Conservation (phyloP, 2,797 vertebrate genomes). For the Huso huso region DNA sequence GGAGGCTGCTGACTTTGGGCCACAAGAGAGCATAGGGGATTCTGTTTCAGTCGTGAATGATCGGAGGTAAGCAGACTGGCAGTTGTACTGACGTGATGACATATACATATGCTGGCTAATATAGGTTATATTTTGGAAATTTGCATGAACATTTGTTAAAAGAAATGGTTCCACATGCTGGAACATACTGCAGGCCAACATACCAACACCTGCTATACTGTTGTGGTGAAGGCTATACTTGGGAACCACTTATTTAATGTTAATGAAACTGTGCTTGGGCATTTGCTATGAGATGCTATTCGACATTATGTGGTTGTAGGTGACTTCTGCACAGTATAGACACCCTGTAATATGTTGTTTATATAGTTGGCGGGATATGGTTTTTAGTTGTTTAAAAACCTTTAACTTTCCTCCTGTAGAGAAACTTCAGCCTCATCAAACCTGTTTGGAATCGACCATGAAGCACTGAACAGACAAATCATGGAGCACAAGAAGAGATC, state of each 20-base stretch:
- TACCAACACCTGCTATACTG: too few species aligned
- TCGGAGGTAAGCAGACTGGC: constrained; percentile 10
- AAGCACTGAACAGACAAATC: constrained; percentile 62
- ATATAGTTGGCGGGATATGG: too few species aligned
- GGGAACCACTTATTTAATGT: neutral
- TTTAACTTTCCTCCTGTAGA: constrained; percentile 18
- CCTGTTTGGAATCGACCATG: constrained; percentile 67
- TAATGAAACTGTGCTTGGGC: constrained; percentile 12
- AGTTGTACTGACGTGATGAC: neutral
- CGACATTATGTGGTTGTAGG: neutral
- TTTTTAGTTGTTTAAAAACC: too few species aligned
- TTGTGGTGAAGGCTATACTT: too few species aligned
- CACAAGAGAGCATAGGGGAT: constrained; percentile 15
- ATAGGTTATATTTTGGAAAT: too few species aligned
- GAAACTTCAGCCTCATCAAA: constrained; percentile 11
- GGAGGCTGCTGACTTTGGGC: constrained; percentile 36
- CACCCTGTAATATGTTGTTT: too few species aligned
- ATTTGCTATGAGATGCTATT: neutral
- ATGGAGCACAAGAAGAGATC: constrained; percentile 58
- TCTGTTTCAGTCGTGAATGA: neutral
- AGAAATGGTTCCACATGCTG: too few species aligned
- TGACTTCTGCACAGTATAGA: neutral
- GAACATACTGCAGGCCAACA: too few species aligned
- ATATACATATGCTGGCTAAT: too few species aligned
- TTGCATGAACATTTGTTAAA: too few species aligned